Conservation (phyloP, 2,797 vertebrate genomes). For the Gallinago solitaria region DNA sequence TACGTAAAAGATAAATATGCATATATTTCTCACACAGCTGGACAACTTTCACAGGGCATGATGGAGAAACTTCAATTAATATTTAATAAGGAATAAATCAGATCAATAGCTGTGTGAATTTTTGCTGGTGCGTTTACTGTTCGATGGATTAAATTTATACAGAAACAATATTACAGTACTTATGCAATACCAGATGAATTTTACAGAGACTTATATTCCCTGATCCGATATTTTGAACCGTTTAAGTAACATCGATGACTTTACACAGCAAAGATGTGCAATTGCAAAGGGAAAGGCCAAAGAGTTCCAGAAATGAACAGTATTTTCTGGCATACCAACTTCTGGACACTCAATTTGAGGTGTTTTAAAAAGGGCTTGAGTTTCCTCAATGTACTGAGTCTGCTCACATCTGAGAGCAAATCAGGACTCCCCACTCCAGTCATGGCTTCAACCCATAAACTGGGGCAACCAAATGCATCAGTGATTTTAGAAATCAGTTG, state of each 20-base stretch:
- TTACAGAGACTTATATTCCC: not conserved
- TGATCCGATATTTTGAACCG: not conserved
- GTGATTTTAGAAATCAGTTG: not conserved
- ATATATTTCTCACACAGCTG: not conserved
- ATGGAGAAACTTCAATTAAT: constrained; percentile 15
- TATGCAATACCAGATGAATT: not conserved
- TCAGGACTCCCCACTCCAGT: not conserved
- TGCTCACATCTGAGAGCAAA: not conserved
- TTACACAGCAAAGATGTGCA: not conserved
- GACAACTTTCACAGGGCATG: not conserved
- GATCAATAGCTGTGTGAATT: not conserved
- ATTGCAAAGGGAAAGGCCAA: not conserved
- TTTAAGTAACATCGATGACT: not conserved
- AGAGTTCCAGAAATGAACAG: not conserved
- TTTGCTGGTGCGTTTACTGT: not conserved
- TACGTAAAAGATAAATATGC: not conserved
- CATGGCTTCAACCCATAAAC: not conserved
- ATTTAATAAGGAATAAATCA: constrained; percentile 36
- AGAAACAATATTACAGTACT: not conserved
- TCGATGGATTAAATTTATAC: not conserved
- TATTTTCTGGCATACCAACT: not conserved
- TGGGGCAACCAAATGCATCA: not conserved
- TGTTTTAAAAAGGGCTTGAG: not conserved
- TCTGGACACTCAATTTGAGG: not conserved
- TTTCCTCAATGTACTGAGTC: not conserved